Conservation (phyloP, 2,113 vertebrate species). For the Benitochromis conjunctus region DNA sequence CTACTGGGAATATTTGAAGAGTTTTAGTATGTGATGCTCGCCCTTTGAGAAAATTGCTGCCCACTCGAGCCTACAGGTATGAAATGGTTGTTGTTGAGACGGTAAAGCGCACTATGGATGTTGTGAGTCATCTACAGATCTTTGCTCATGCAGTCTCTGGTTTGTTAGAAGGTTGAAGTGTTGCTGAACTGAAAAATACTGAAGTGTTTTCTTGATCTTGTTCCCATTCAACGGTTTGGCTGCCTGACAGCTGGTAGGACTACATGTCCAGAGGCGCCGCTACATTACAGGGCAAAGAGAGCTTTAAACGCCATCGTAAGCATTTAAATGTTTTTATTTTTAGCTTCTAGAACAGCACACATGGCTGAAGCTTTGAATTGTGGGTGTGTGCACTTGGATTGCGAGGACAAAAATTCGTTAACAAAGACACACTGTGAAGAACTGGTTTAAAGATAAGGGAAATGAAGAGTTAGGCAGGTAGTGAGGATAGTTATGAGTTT, state of each 20-base stretch:
- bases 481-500: not conserved
- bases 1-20: not conserved
- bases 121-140: not conserved
- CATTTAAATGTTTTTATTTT: not conserved
- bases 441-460: not conserved
- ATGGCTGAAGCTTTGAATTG: not conserved
- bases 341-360: not conserved
- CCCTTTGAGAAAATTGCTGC: conserved; percentile 17
- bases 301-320: not conserved
- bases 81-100: not conserved
- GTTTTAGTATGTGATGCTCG: not conserved
- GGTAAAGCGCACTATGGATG: not conserved
- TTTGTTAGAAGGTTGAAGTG: not conserved
- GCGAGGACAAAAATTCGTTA: not conserved
- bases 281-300: not conserved
- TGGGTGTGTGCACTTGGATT: not conserved
- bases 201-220: not conserved
- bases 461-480: not conserved
- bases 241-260: conserved; percentile 8
- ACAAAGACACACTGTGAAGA: not conserved
- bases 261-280: not conserved
- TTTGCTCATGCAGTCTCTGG: not conserved
- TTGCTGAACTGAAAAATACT: not conserved
- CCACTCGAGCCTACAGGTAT: conserved; percentile 25
- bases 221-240: not conserved